A percentile compares a stretch with the other conserved stretches of the same genome.
Conservation (phyloP, 2,113 vertebrate genomes). For the Rhinolophus ferrumequinum region DNA sequence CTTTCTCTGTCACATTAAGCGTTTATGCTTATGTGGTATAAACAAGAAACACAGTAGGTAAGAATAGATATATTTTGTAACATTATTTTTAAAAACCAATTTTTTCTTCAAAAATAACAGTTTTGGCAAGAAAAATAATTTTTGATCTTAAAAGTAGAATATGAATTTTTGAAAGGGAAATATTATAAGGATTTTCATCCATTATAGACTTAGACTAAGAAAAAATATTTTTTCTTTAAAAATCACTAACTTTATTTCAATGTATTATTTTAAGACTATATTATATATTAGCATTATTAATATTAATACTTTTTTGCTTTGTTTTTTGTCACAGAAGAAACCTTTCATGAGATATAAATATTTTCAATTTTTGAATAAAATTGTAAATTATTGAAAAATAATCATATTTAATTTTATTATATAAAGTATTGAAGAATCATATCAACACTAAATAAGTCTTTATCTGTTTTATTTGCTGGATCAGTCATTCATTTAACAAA, state of each 20-base stretch:
- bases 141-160: not conserved
- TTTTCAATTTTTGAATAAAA: slow-evolving; percentile 24
- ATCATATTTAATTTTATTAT: not conserved
- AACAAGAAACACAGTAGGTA: slow-evolving; percentile 23
- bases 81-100: slow-evolving; percentile 32
- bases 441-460: not conserved
- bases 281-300: not conserved
- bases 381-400: slow-evolving; percentile 37
- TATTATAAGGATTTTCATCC: not conserved
- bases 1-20: slow-evolving; percentile 49
- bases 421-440: not conserved
- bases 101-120: slow-evolving; percentile 11
- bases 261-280: not conserved
- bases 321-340: slow-evolving; percentile 38
- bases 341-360: not conserved
- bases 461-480: not conserved
- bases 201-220: not conserved
- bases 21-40: slow-evolving; percentile 13
- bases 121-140: slow-evolving; percentile 12
- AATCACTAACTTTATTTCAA: not conserved
- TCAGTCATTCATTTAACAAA: slow-evolving; percentile 6
- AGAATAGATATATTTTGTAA: not conserved
- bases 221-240: not conserved
- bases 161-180: slow-evolving; percentile 14
- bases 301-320: not conserved